Evolutionary conservation across 2,113 vertebrate species (phyloP), one percentile per base, ranked within the genome.

Genomic region (Neomonachus schauinslandi): DNA sequence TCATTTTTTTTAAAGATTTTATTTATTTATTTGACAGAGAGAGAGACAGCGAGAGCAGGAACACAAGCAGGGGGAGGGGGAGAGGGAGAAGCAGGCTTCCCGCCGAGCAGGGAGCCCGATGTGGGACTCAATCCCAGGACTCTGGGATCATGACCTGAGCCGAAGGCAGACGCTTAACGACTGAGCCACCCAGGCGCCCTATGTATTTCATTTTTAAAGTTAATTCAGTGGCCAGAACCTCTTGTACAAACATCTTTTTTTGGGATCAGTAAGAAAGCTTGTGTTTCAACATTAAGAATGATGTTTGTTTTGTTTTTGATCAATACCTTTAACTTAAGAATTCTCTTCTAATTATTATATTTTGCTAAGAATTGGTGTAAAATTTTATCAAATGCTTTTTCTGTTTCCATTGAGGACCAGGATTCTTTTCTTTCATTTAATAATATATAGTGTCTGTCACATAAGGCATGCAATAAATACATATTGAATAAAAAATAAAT

Each of bases 401-500:
- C 39, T 81, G 59, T 57, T 95, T 96, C 89, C 80, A 13, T 51
- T 67, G 49, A 91, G 39, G 49, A 67, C 33, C 10, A 82, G 12
- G 5, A 53, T 5, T 46, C 71, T 92, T 72, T 91, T 86, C 14
- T 77, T 91, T 79, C 83, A 16, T 74, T 74, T 76, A 36, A 1
- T 36, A 42, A 39, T 86, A 4, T 79, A 26, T 39, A 53, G 12
- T 42, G 2, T 42, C 36, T 61, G 5, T 74, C 36, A 91, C n/a
- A 82, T 65, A 95, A 72, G n/a, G 18, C 16, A 16, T 26, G 22
- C 28, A 91, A 63, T 61, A 94, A 87, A 55, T 61, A 69, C 31
- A 55, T 65, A 53, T 79, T 65, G 12, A 86, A 69, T 83, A 91
- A 90, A 90, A 93, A 87, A 49, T 59, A 82, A 95, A 67, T 93